Conservation (phyloP, 2,888 invertebrate species). For the Phrixothrix hirtus region DNA sequence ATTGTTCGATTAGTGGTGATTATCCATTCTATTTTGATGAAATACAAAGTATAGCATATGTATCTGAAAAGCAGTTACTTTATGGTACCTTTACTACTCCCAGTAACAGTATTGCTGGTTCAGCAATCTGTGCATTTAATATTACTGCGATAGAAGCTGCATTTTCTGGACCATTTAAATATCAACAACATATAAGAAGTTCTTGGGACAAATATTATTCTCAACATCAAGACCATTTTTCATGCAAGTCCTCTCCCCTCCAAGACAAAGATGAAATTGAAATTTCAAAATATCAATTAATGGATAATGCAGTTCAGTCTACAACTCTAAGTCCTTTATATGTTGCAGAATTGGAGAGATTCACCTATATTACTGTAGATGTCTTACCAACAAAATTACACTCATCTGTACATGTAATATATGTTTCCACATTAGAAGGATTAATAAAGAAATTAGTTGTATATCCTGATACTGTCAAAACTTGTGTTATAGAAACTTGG, state of each 20-base stretch:
- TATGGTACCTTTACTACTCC: slow-evolving; percentile 87
- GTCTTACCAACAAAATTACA: slow-evolving; percentile 72
- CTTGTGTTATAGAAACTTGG: slow-evolving; percentile 87
- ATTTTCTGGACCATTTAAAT: slow-evolving; percentile 85
- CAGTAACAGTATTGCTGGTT: slow-evolving; percentile 85
- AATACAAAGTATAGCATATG: slow-evolving; percentile 81
- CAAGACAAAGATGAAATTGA: slow-evolving; percentile 58
- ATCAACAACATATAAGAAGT: slow-evolving; percentile 74
- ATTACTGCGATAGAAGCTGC: slow-evolving; percentile 78
- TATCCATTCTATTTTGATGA: slow-evolving; percentile 88
- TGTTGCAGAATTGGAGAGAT: slow-evolving; percentile 70
- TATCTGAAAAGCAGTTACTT: slow-evolving; percentile 74
- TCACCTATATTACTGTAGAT: slow-evolving; percentile 82
- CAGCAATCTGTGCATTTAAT: slow-evolving; percentile 90
- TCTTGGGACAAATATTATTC: slow-evolving; percentile 75
- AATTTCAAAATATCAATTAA: slow-evolving; percentile 77
- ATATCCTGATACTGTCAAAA: slow-evolving; percentile 68
- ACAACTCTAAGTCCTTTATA: slow-evolving; percentile 71
- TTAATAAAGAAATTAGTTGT: slow-evolving; percentile 80
- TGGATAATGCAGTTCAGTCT: slow-evolving; percentile 85
- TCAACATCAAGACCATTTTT: slow-evolving; percentile 63
- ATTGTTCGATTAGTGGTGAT: slow-evolving; percentile 82
- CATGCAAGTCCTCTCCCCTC: slow-evolving; percentile 59
- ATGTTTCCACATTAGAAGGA: slow-evolving; percentile 76
- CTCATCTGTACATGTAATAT: slow-evolving; percentile 74